Percentiles rank a stretch among this genome's conserved stretches.
phyloP scores from a whole-genome alignment of 1,140 invertebrate species.

The Calosoma granatense region DNA sequence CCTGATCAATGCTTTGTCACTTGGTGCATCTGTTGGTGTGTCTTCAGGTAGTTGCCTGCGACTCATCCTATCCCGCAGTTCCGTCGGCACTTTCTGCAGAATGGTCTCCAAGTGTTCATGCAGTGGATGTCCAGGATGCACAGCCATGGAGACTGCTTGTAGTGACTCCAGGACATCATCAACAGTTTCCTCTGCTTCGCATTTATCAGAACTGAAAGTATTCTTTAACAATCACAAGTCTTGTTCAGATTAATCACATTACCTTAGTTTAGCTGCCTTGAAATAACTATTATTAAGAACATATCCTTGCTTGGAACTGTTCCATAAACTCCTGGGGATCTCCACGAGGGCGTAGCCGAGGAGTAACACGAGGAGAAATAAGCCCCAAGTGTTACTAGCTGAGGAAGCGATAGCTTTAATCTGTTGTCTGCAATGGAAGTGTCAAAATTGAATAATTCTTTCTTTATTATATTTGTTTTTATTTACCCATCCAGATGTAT shows the following conservation, averaged over 20 bases:
- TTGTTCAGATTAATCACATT: too few species aligned
- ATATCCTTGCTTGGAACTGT: constrained; percentile 68
- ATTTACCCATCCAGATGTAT: constrained; percentile 78
- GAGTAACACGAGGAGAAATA: constrained; percentile 88
- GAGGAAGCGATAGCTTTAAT: constrained; percentile 96
- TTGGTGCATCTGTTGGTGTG: constrained; percentile 57
- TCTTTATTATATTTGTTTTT: too few species aligned
- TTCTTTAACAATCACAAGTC: too few species aligned
- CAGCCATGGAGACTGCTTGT: constrained; percentile 55
- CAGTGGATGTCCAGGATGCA: constrained; percentile 57
- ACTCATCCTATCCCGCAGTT: constrained; percentile 61
- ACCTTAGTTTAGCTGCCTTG: constrained; percentile 81
- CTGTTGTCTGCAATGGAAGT: constrained; percentile 61
- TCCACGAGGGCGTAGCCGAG: constrained; percentile 96
- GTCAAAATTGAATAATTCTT: constrained; percentile 15
- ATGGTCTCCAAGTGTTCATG: constrained; percentile 75
- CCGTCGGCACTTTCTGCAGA: constrained; percentile 71
- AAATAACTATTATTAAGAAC: constrained; percentile 87
- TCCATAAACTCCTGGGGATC: constrained; percentile 84
- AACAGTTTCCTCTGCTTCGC: constrained; percentile 90
- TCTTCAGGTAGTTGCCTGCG: constrained; percentile 52
- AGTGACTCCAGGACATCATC: constrained; percentile 88
- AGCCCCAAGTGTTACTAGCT: constrained; percentile 98
- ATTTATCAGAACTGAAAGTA: constrained; percentile 73
- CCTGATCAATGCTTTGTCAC: constrained; percentile 70